Conservation (phyloP, 2,797 vertebrate genomes). For the Parambassis ranga region DNA sequence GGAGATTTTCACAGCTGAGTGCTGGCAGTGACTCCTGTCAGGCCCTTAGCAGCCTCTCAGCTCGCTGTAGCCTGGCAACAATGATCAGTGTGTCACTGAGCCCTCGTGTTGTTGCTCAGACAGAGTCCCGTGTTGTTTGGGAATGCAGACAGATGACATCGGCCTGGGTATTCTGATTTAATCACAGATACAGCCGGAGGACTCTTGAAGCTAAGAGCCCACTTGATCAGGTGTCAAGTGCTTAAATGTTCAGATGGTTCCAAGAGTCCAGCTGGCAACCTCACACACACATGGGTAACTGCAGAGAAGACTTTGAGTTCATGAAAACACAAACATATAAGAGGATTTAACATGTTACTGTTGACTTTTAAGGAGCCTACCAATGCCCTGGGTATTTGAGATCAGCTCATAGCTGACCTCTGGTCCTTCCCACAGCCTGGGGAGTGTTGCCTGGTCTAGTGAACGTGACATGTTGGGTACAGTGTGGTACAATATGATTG, state of each 20-base stretch:
- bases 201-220: conserved; percentile 34
- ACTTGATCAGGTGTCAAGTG: conserved; percentile 38
- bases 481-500: too few relatives aligned
- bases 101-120: background rate
- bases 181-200: conserved; percentile 11
- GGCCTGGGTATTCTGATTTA: background rate
- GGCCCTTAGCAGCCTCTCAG: conserved; percentile 19
- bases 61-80: conserved; percentile 23
- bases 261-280: background rate
- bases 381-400: too few relatives aligned
- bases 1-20: background rate
- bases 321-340: too few relatives aligned
- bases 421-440: too few relatives aligned
- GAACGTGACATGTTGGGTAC: too few relatives aligned
- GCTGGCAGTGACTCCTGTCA: background rate
- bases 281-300: conserved; percentile 1
- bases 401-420: too few relatives aligned
- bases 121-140: background rate
- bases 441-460: too few relatives aligned
- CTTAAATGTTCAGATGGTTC: conserved; percentile 38
- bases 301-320: background rate
- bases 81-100: background rate
- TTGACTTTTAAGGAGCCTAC: too few relatives aligned
- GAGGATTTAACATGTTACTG: too few relatives aligned
- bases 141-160: background rate